phyloP scores from a whole-genome alignment of 2,888 invertebrate genomes.

The Tenthredo amoena region DNA sequence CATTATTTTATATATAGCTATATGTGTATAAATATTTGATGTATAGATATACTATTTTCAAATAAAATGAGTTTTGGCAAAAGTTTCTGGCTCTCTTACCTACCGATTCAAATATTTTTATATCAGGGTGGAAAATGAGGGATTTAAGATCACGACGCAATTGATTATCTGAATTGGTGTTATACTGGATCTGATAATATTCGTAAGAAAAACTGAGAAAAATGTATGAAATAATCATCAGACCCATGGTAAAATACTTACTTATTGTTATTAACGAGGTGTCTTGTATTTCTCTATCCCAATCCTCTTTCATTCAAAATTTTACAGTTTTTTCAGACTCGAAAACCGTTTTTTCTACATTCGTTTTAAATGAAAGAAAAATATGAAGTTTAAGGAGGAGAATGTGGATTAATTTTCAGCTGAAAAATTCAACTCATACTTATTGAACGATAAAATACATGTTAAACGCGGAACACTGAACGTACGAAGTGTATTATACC shows the following conservation, averaged over 20 bases:
- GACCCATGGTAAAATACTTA: no score
- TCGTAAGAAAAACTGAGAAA: no score
- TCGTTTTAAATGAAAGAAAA: background rate
- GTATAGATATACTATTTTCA: conserved; percentile 9
- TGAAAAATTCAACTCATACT: background rate
- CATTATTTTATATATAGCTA: background rate
- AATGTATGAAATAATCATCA: no score
- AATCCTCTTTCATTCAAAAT: no score
- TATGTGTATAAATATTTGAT: background rate
- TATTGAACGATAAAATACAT: background rate
- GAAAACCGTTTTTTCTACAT: background rate
- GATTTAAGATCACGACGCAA: no score
- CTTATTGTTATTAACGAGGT: no score
- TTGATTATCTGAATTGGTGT: no score
- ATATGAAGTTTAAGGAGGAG: background rate
- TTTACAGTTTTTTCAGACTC: no score
- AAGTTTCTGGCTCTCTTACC: background rate
- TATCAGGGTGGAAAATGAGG: background rate
- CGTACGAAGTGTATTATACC: background rate
- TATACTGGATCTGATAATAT: no score
- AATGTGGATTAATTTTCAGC: background rate
- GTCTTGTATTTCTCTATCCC: no score
- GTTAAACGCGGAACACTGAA: background rate
- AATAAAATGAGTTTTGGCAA: conserved; percentile 51
- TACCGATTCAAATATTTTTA: background rate